A percentile compares a stretch with the other conserved stretches of the same genome.
Conservation (phyloP, 2,113 vertebrate genomes). For the Ammodytes marinus region DNA sequence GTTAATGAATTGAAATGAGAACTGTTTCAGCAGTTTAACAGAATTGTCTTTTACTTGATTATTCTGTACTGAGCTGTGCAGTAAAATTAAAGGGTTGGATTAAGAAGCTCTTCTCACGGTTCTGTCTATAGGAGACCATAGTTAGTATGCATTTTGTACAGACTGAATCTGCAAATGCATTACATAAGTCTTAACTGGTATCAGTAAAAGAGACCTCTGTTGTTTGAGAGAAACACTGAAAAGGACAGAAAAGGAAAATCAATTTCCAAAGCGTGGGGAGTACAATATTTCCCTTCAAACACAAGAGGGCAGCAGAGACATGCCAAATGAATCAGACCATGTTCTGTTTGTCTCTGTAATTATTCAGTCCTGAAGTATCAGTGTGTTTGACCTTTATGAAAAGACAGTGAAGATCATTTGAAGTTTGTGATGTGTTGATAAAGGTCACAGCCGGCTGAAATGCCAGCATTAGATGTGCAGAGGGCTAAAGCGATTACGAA, state of each 20-base stretch:
- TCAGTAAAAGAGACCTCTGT: neutral
- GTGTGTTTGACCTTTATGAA: slow-evolving; percentile 61
- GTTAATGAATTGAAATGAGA: neutral
- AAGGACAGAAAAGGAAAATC: neutral
- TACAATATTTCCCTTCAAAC: slow-evolving; percentile 10
- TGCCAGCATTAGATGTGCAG: neutral
- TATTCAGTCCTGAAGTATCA: slow-evolving; percentile 14
- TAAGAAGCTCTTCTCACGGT: neutral
- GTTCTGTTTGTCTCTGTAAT: slow-evolving; percentile 6
- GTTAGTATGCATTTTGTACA: neutral
- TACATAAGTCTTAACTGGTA: neutral
- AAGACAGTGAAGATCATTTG: slow-evolving; percentile 33
- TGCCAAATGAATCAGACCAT: neutral
- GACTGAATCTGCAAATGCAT: neutral
- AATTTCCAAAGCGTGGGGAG: neutral
- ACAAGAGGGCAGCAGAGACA: slow-evolving; percentile 72
- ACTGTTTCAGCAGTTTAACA: neutral
- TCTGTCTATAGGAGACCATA: neutral
- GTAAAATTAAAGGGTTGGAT: neutral
- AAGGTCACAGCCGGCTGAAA: slow-evolving; percentile 39
- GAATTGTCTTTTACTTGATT: neutral
- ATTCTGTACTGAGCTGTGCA: neutral
- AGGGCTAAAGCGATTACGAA: neutral
- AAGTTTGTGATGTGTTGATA: slow-evolving; percentile 47
- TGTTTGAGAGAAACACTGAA: neutral